A percentile compares a stretch with the other conserved stretches of the same genome.
Conservation (phyloP, 2,113 vertebrate genomes). For the Bungarus multicinctus region DNA sequence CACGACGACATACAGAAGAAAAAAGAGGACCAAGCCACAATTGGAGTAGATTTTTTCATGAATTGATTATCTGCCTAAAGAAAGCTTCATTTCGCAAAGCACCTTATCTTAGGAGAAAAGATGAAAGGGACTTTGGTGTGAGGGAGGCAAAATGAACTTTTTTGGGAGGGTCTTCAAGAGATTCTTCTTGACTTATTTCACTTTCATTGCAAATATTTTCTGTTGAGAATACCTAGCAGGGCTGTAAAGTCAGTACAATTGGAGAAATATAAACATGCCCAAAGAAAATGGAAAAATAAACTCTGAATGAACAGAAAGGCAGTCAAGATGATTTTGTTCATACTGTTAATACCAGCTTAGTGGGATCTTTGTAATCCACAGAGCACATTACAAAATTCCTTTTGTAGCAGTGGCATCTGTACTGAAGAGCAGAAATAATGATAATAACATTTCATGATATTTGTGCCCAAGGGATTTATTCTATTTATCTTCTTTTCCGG, state of each 20-base stretch:
- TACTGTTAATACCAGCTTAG: conserved; percentile 16
- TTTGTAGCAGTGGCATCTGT: neutral
- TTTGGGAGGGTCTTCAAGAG: neutral
- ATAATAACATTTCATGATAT: neutral
- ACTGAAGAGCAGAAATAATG: conserved; percentile 21
- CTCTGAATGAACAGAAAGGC: neutral
- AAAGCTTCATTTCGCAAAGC: neutral
- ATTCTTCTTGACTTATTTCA: neutral
- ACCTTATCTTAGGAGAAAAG: neutral
- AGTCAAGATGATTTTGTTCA: conserved; percentile 1
- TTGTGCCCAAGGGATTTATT: neutral
- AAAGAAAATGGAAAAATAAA: conserved; percentile 12
- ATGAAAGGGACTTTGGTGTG: neutral
- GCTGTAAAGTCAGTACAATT: neutral
- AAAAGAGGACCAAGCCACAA: neutral
- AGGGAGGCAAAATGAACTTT: neutral
- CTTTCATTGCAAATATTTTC: neutral
- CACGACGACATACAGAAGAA: neutral
- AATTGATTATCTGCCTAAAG: neutral
- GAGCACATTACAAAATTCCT: conserved; percentile 5
- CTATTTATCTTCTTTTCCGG: neutral
- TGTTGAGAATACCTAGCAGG: neutral
- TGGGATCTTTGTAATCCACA: neutral
- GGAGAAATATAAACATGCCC: neutral
- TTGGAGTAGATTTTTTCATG: neutral